phyloP scores from a whole-genome alignment of 2,888 invertebrate species.

The Cordylochernes scorpioides region DNA sequence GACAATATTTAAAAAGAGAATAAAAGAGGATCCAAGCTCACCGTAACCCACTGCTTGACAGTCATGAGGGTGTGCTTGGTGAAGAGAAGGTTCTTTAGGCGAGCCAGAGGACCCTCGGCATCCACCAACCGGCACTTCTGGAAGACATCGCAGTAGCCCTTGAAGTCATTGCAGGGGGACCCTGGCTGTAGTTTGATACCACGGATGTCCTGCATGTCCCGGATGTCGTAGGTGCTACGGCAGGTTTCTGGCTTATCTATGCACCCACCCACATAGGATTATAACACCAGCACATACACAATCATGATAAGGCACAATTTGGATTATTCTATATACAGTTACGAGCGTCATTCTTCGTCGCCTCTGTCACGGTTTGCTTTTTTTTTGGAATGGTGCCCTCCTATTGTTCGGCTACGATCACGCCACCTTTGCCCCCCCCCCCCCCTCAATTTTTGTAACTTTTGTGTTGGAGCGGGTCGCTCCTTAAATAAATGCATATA shows the following conservation, averaged over 20 bases:
- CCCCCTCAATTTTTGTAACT: too few species aligned
- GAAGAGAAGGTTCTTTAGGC: conserved; percentile 78
- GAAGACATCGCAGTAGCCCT: conserved; percentile 98
- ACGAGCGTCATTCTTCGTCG: too few species aligned
- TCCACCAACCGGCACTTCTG: conserved; percentile 92
- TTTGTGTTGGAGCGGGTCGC: too few species aligned
- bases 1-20: conserved; percentile 1
- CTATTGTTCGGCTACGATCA: too few species aligned
- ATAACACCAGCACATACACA: too few species aligned
- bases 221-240: conserved; percentile 58
- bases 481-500: too few species aligned
- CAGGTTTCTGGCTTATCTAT: conserved; percentile 30
- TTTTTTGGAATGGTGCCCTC: too few species aligned
- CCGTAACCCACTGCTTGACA: conserved; percentile 73
- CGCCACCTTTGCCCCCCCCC: too few species aligned
- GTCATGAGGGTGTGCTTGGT: conserved; percentile 62
- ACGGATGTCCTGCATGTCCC: conserved; percentile 16
- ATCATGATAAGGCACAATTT: too few species aligned
- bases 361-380: too few species aligned
- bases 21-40: too few species aligned
- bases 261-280: neutral
- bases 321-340: too few species aligned
- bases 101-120: conserved; percentile 86
- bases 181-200: conserved; percentile 45
- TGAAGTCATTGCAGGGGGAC: conserved; percentile 91